Base-by-base conservation (phyloP, 2,797 vertebrate species). In the Gallinago nigripennis region DNA sequence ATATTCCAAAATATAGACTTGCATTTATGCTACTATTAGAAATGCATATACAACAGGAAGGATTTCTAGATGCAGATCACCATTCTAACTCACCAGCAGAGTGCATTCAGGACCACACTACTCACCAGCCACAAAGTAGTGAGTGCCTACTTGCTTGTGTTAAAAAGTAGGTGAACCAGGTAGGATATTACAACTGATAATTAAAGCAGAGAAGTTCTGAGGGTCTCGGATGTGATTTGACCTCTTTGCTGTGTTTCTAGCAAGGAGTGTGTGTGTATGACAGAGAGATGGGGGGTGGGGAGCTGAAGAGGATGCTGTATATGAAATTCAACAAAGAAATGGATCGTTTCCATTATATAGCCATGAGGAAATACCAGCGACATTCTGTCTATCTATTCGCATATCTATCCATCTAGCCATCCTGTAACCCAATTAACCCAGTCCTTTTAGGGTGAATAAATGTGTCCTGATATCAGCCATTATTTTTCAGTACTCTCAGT, bases 361-460 rank as follows among this genome's bases (percentile, higher is more conserved):
- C 63, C 68, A 53, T 64, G 76, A 96, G 95, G 63, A 90, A 84
- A 88, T 33, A 82, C 30, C 54, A 78, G 81, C 2, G 16, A 86
- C 45, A 89, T 89, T 88, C 81, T 94, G 66, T 72, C 76, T 94
- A 39, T 73, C 58, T 84, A 23, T 88, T 65, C 78, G 70, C 14
- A 2, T 85, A 91, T 86, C 91, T 94, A 71, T 25, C 82, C 82
- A 84, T 94, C 88, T 91, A 91, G 39, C 46, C 68, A 82, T 77
- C 70, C 71, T 76, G 53, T 92, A 95, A 93, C 90, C 82, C 57
- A 94, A 94, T 95, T 96, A 95, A 86, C 68, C 84, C 54, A 43
- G 69, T 75, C 73, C 72, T 91, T 97, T 95, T 95, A 97, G 92
- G 88, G 70, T 85, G 82, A 92, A 92, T 95, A 88, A 45, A 81